Conservation (phyloP, 2,113 vertebrate species). For the Pollimyrus isidori region DNA sequence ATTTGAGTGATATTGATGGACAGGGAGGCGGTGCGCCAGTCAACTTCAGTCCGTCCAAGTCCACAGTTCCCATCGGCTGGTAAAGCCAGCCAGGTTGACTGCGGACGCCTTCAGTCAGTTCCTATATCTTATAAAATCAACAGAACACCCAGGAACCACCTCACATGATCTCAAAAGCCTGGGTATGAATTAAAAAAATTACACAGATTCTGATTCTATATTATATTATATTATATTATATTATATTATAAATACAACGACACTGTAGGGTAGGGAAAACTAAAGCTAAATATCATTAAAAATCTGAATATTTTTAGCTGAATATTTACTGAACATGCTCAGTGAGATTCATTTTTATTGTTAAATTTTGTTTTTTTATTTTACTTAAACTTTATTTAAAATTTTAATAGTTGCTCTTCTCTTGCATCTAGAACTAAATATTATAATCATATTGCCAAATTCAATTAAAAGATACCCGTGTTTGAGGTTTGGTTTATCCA, state of each 20-base stretch:
- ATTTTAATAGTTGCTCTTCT: neutral
- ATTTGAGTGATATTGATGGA: neutral
- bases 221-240: too few relatives aligned
- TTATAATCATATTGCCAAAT: neutral
- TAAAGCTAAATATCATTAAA: neutral
- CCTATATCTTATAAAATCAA: neutral
- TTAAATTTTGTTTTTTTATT: neutral
- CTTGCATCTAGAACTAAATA: neutral
- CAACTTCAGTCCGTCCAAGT: neutral
- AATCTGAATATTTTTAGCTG: neutral
- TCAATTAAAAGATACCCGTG: neutral
- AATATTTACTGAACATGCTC: neutral
- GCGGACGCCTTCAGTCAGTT: neutral
- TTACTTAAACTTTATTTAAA: neutral
- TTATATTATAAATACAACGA: neutral
- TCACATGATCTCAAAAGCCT: neutral
- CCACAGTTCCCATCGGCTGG: neutral
- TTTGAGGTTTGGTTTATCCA: neutral
- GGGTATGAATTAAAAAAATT: neutral
- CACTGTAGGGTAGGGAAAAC: neutral
- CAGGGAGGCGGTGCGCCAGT: neutral
- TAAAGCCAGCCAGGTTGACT: neutral
- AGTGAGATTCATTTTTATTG: neutral
- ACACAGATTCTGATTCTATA: too few relatives aligned
- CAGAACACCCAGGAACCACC: neutral